These are phyloP conservation scores for Drosophila mayri DNA, from an alignment of 1,140 invertebrate genomes.

Conservation along the genomic window DNA sequence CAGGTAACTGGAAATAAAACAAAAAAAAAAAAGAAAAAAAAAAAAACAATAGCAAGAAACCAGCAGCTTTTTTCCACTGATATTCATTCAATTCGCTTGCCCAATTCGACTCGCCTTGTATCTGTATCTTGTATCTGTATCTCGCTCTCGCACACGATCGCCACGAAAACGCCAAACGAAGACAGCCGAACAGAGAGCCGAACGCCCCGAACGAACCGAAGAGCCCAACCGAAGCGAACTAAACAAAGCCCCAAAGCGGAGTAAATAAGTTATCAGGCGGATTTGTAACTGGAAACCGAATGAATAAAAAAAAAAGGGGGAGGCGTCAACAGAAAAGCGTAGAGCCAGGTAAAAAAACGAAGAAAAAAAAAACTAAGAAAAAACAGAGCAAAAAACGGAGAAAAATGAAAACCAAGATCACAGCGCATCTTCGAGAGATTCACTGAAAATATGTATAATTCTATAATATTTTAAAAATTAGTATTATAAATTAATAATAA, in stretches of 20 bases:
- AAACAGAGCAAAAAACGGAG: slow-evolving; percentile 27
- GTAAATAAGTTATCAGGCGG: slow-evolving; percentile 81
- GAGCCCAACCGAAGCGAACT: slow-evolving; percentile 29
- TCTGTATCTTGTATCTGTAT: slow-evolving; percentile 24
- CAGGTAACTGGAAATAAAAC: slow-evolving; percentile 13
- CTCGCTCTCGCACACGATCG: slow-evolving; percentile 35
- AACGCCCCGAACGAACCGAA: slow-evolving; percentile 4
- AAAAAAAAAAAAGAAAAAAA: background rate
- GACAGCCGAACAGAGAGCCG: slow-evolving; percentile 4
- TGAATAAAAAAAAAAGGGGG: slow-evolving; percentile 72
- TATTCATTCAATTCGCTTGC: slow-evolving; percentile 73
- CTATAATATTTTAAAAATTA: too few species aligned
- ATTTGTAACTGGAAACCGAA: slow-evolving; percentile 77
- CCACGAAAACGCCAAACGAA: slow-evolving; percentile 37
- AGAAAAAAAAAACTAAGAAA: background rate
- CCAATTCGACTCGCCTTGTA: slow-evolving; percentile 34
- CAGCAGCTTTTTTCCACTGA: slow-evolving; percentile 60
- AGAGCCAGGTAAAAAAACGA: slow-evolving; percentile 18
- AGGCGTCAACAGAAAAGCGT: slow-evolving; percentile 69
- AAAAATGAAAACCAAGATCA: slow-evolving; percentile 63
- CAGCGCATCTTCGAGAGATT: slow-evolving; percentile 59
- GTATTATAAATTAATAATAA: background rate
- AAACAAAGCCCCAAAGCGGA: slow-evolving; percentile 67
- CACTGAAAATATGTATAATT: slow-evolving; percentile 4
- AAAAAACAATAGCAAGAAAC: slow-evolving; percentile 35